A percentile compares a stretch with the other conserved stretches of the same genome.
Evolutionary conservation across 2,113 vertebrate genomes (phyloP).

Genomic region (Typhlomys cinereus): DNA sequence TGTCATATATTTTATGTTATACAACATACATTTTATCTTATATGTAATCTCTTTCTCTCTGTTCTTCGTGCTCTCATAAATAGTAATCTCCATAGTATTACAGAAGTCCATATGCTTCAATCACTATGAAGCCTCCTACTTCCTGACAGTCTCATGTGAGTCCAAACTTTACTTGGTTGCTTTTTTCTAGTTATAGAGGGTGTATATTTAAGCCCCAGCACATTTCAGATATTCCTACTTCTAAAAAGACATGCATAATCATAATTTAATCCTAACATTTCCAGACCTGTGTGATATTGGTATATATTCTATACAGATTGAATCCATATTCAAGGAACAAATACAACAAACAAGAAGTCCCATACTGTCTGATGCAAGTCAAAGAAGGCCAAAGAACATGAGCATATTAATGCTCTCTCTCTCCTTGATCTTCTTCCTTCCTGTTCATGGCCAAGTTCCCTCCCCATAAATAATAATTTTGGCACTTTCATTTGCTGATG

Average conservation of each 20-base stretch:
- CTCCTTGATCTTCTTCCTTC: neutral
- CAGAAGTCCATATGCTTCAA: neutral
- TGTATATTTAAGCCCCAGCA: neutral
- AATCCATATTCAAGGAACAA: neutral
- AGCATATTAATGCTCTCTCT: neutral
- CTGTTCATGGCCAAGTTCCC: fast-evolving
- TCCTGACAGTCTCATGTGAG: neutral
- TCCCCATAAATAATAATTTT: neutral
- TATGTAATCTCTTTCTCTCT: neutral
- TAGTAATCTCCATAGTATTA: neutral
- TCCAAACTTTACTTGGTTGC: neutral
- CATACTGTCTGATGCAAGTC: neutral
- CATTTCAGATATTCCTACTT: neutral
- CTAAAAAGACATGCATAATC: neutral
- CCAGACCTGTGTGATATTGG: neutral
- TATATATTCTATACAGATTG: neutral
- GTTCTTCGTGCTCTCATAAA: neutral
- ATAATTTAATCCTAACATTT: neutral
- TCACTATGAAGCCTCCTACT: neutral
- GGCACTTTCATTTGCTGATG: neutral
- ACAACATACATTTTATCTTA: neutral
- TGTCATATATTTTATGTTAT: neutral
- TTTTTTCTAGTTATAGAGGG: neutral
- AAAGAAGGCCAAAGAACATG: neutral
- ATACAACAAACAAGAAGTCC: neutral